Evolutionary conservation across 2,888 invertebrate species (phyloP), one percentile per base, ranked within the genome.

Genomic region (Ormia ochracea): DNA sequence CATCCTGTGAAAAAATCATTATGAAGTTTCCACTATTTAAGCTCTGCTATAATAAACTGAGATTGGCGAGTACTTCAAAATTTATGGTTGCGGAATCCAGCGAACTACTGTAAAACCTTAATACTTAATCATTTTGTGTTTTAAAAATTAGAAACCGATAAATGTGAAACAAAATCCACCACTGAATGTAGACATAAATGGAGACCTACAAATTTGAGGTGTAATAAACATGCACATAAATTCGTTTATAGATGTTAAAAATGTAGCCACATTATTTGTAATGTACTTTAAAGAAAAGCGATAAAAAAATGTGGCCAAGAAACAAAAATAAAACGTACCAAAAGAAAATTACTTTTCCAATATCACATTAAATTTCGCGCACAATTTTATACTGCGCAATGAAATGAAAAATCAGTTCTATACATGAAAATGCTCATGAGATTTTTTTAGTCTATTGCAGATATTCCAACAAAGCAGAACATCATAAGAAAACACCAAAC

Each of bases 401-500:
- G 59, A 21, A 19, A 52, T 9, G 19, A 48, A 75, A 70, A 65
- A 54, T 66, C 31, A 56, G 38, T 45, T 48, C 75, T 66, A 54
- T 63, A 78, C 73, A 58, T 48, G 70, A 50, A 28, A 41, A 41
- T 38, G 65, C 73, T 74, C 68, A n/a, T 7, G 50, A 74, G 58
- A 43, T 69, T 68, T 59, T 70, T 43, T 74, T 28, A 78, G 78
- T 78, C 78, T 74, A 74, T 63, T 41, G 50, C 41, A 78, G 78
- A 78, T 80, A 76, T 66, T 80, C 63, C 76, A 80, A 61, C 61
- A 66, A 21, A 72, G 72, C 21, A 75, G 59, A 80, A 80, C 38
- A 54, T n/a, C n/a, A n/a, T 61, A 43, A 65, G 61, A 70, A 56
- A 54, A 19, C 6, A 17, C 48, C 31, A 23, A 77, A 63, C 31